Percentiles rank a stretch among this genome's conserved stretches.
Conservation (phyloP, 2,113 vertebrate species). For the Corapipo altera region DNA sequence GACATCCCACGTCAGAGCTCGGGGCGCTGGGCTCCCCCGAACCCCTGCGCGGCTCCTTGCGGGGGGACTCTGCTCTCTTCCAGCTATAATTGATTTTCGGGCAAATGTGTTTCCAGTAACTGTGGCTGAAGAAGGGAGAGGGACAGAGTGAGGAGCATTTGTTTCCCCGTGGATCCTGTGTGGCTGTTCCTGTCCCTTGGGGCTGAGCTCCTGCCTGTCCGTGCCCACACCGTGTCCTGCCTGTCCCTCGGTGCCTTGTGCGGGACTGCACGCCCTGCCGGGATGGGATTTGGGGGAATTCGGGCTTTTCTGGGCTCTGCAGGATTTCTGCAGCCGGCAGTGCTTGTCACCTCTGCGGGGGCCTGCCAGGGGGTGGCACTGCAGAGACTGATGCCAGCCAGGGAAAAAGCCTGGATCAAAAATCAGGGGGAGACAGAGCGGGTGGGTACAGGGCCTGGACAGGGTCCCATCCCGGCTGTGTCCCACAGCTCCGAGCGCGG, state of each 20-base stretch:
- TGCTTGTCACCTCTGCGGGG: background rate
- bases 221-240: background rate
- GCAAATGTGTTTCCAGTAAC: background rate
- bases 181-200: background rate
- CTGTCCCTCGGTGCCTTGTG: accelerated
- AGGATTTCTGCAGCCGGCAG: background rate
- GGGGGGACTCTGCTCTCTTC: background rate
- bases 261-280: accelerated
- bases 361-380: slow-evolving; percentile 65
- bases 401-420: background rate
- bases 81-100: background rate
- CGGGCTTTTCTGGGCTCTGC: background rate
- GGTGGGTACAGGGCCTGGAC: background rate
- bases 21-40: slow-evolving; percentile 48
- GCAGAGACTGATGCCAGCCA: slow-evolving; percentile 47
- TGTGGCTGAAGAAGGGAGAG: background rate
- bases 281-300: background rate
- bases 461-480: accelerated
- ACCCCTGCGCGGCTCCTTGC: background rate
- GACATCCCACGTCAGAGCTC: slow-evolving; percentile 71
- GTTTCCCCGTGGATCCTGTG: background rate
- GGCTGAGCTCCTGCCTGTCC: background rate
- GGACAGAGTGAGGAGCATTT: background rate
- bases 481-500: accelerated
- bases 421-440: accelerated